phyloP scores from a whole-genome alignment of 30 jellyfish, hydroid and myxozoan genomes.

The Clytia hemisphaerica region DNA sequence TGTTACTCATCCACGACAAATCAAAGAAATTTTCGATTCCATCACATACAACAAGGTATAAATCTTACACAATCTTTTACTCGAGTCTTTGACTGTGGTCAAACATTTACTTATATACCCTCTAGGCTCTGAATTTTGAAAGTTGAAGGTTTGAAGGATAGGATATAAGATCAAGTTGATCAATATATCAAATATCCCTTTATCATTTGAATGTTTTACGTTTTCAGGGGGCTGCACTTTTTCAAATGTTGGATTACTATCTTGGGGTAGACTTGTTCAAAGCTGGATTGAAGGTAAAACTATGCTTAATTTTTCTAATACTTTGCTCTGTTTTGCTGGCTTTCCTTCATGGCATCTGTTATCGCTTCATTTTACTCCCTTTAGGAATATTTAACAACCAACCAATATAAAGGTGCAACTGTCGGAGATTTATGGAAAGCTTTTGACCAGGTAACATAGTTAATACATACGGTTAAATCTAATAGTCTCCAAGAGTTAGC shows the following conservation, averaged over 20 bases:
- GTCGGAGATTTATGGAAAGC: conserved; percentile 73
- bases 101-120: too few species aligned
- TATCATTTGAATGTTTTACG: neutral
- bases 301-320: neutral
- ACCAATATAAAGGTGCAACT: conserved; percentile 61
- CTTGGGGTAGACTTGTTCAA: conserved; percentile 55
- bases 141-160: neutral
- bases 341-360: neutral
- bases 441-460: conserved; percentile 45
- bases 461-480: neutral
- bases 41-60: conserved; percentile 80
- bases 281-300: conserved; percentile 56
- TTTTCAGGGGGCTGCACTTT: conserved; percentile 75
- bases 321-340: neutral
- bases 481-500: neutral
- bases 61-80: neutral
- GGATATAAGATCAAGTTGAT: too few species aligned
- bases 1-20: conserved; percentile 72
- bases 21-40: conserved; percentile 79
- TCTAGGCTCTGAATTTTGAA: neutral
- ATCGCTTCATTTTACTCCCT: neutral
- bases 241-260: conserved; percentile 79
- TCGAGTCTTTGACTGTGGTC: neutral
- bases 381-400: conserved; percentile 41
- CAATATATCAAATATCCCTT: too few species aligned